A percentile compares a stretch with the other conserved stretches of the same genome.
phyloP scores from a whole-genome alignment of 2,113 vertebrate species.

The Hippocampus zosterae region DNA sequence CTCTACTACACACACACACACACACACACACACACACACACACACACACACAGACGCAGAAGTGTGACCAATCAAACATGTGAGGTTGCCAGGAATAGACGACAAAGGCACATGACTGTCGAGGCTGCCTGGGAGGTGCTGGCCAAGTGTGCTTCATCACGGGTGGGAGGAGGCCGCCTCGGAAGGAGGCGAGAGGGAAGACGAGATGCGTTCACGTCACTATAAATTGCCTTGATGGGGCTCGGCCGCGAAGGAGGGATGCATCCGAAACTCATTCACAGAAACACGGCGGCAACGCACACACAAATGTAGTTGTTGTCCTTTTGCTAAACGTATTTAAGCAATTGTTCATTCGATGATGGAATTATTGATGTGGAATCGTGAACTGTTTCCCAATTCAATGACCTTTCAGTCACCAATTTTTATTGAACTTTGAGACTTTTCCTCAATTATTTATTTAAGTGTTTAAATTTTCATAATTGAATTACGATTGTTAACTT shows the following conservation, averaged over 20 bases:
- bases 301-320: background rate
- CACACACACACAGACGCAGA: conserved; percentile 2
- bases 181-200: conserved; percentile 10
- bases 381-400: background rate
- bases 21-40: conserved; percentile 1
- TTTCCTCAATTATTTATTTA: too few species aligned
- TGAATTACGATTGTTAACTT: too few species aligned
- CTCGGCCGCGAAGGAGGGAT: conserved; percentile 1
- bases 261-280: conserved; percentile 3
- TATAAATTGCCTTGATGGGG: conserved; percentile 16
- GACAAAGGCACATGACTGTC: conserved; percentile 54
- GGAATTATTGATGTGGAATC: conserved; percentile 12
- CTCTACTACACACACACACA: background rate
- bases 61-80: conserved; percentile 47
- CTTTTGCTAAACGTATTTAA: background rate
- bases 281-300: background rate
- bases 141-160: conserved; percentile 14
- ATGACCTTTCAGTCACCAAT: background rate
- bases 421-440: too few species aligned
- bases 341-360: conserved; percentile 6
- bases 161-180: conserved; percentile 11
- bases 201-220: conserved; percentile 20
- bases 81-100: conserved; percentile 59
- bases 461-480: too few species aligned
- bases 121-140: conserved; percentile 54